A percentile compares a stretch with the other conserved stretches of the same genome.
Evolutionary conservation across 2,888 invertebrate genomes (phyloP).

Genomic region (Yponomeuta evonymella): DNA sequence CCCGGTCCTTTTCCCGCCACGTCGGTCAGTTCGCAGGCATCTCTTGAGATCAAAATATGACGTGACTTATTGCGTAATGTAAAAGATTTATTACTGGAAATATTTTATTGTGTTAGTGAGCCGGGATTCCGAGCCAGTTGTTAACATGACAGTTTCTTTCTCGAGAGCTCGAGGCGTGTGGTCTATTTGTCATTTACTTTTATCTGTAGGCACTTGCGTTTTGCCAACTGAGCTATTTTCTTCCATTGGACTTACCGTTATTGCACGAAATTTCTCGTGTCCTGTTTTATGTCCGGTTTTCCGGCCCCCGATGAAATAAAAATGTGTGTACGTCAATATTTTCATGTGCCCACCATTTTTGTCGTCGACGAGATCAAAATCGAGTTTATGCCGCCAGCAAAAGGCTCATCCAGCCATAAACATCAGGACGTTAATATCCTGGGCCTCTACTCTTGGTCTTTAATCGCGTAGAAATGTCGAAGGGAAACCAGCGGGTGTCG

Average conservation of each 20-base stretch:
- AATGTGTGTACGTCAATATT: slow-evolving; percentile 3
- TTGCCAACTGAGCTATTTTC: not conserved
- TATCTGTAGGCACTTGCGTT: not conserved
- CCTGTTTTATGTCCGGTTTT: not conserved
- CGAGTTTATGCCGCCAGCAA: slow-evolving; percentile 3
- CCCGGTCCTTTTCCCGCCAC: not conserved
- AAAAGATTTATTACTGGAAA: slow-evolving; percentile 38
- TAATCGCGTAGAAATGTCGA: not conserved
- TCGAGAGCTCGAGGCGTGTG: not conserved
- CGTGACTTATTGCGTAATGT: slow-evolving; percentile 41
- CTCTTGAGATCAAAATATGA: slow-evolving; percentile 36
- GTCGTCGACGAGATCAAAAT: not conserved
- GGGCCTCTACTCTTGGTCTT: not conserved
- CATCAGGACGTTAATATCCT: slow-evolving; percentile 7
- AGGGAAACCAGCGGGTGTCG: too few relatives aligned
- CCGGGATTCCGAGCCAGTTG: not conserved
- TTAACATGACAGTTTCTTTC: not conserved
- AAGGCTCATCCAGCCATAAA: slow-evolving; percentile 6
- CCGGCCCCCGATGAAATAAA: not conserved
- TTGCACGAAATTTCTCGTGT: not conserved
- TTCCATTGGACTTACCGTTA: not conserved
- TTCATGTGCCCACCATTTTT: not conserved
- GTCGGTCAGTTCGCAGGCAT: not conserved
- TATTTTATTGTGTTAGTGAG: slow-evolving; percentile 19
- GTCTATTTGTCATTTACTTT: not conserved